Conservation (phyloP, 2,888 invertebrate species). For the Ennomos erosarius region DNA sequence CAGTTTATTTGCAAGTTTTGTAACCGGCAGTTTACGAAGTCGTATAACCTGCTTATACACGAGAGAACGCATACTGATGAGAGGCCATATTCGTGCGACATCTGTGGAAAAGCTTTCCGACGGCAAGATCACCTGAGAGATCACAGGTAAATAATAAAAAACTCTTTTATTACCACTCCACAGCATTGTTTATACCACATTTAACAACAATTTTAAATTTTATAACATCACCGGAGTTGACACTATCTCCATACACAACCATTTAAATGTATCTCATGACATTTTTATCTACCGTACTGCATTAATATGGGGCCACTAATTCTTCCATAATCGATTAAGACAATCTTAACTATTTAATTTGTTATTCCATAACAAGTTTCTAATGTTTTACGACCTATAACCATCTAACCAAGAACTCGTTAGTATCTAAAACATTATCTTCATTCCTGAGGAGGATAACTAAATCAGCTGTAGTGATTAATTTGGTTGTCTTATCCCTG, state of each 20-base stretch:
- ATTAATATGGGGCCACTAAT: constrained; percentile 40
- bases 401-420: constrained; percentile 49
- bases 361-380: constrained; percentile 50
- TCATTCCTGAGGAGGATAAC: constrained; percentile 53
- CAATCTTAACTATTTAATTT: constrained; percentile 53
- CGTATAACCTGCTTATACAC: constrained; percentile 98
- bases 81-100: constrained; percentile 98
- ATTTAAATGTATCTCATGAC: constrained; percentile 34
- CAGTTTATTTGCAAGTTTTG: constrained; percentile 99
- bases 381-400: constrained; percentile 49
- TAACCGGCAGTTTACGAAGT: constrained; percentile 98
- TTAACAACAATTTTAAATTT: constrained; percentile 27
- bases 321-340: constrained; percentile 53
- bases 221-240: constrained; percentile 21
- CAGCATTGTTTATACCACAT: constrained; percentile 27
- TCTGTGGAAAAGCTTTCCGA: constrained; percentile 98
- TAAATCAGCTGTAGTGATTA: constrained; percentile 60
- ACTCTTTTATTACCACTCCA: constrained; percentile 23
- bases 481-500: constrained; percentile 48
- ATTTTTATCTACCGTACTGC: constrained; percentile 38
- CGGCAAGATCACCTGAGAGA: constrained; percentile 98
- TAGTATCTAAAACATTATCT: constrained; percentile 53
- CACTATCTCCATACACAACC: constrained; percentile 27
- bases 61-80: constrained; percentile 99
- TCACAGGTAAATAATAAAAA: constrained; percentile 89